A percentile compares a stretch with the other conserved stretches of the same genome.
Conservation (phyloP, 2,113 vertebrate species). For the Egretta garzetta region DNA sequence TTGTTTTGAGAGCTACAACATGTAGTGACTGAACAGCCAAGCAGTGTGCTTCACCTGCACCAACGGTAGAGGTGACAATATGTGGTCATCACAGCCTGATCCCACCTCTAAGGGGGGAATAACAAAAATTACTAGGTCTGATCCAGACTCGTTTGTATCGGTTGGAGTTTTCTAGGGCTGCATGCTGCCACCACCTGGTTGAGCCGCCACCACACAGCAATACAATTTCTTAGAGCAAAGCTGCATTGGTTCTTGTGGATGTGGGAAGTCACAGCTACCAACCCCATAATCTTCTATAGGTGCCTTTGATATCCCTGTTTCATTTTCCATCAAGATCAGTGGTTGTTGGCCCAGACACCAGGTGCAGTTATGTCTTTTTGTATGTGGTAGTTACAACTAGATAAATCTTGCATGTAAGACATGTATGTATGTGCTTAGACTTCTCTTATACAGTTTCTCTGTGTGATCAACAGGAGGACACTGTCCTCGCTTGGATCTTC, state of each 20-base stretch:
- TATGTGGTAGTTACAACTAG: neutral
- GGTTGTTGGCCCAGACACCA: neutral
- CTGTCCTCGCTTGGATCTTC: constrained; percentile 77
- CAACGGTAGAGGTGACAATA: neutral
- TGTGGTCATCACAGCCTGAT: neutral
- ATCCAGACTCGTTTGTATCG: neutral
- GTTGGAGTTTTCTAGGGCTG: neutral
- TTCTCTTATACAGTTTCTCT: neutral
- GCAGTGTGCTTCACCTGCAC: neutral
- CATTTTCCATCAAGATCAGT: neutral
- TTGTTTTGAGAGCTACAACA: neutral
- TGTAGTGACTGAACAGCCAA: neutral
- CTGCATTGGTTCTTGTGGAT: neutral
- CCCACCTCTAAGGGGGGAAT: accelerated
- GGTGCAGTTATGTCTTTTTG: neutral
- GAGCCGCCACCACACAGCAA: neutral
- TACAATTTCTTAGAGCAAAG: neutral
- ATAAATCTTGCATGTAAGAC: neutral
- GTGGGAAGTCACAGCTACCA: neutral
- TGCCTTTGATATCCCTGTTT: neutral
- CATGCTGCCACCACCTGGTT: neutral
- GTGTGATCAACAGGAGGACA: constrained; percentile 80
- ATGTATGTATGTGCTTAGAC: neutral
- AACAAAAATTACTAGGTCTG: neutral
- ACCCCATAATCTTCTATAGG: neutral